Evolutionary conservation across 1,140 invertebrate species (phyloP).

Genomic region (Alviniconcha marisindica): DNA sequence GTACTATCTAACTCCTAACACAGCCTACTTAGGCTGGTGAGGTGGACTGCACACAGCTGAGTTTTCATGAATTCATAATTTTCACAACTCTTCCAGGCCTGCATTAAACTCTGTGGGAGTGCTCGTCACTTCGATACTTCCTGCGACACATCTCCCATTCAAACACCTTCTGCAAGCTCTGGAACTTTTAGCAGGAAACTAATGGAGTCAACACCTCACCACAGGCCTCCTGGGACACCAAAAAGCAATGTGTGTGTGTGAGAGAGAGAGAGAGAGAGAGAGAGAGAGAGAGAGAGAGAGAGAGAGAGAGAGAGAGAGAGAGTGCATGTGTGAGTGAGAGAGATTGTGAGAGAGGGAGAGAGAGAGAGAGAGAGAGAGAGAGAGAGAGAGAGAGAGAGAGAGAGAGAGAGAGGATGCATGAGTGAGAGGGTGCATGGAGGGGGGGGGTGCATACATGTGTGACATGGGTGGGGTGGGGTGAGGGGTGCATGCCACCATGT

Average conservation of each 20-base stretch:
- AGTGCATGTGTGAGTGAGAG: background rate
- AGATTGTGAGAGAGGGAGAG: conserved; percentile 23
- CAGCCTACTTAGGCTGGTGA: too few relatives aligned
- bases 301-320: background rate
- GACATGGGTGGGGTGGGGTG: conserved; percentile 26
- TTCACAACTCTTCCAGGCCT: too few relatives aligned
- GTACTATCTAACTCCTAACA: too few relatives aligned
- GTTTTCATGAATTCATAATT: too few relatives aligned
- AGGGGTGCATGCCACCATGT: conserved; percentile 30
- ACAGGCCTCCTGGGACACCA: too few relatives aligned
- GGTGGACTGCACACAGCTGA: too few relatives aligned
- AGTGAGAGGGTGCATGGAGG: conserved; percentile 15
- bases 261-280: background rate
- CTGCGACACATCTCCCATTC: too few relatives aligned
- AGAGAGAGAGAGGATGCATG: conserved; percentile 24
- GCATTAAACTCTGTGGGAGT: too few relatives aligned
- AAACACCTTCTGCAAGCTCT: too few relatives aligned
- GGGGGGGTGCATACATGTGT: conserved; percentile 10
- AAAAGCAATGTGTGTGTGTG: conserved; percentile 34
- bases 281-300: background rate
- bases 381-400: conserved; percentile 32
- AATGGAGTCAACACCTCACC: too few relatives aligned
- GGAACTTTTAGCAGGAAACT: too few relatives aligned
- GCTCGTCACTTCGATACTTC: too few relatives aligned
- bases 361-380: conserved; percentile 30